Evolutionary conservation across 2,113 vertebrate species (phyloP), one percentile per base, ranked within the genome.

Genomic region (Ia io): DNA sequence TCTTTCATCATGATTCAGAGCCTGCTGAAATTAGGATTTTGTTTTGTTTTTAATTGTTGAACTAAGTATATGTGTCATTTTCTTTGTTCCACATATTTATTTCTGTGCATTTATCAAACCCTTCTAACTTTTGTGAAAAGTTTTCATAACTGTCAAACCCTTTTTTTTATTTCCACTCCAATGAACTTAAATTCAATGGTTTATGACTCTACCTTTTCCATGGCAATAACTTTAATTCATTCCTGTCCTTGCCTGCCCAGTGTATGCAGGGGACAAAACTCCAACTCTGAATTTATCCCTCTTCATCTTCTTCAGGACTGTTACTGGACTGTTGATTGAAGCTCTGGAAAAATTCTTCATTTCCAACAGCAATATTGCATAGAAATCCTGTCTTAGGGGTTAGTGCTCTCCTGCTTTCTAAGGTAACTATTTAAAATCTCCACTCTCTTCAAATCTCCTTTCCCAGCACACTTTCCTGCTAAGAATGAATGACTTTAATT

Each of bases 21-120:
- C 20, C n/a, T 83, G 44, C 17, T 74, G 18, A 93, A 94, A 91
- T 92, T 63, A 96, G 47, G 74, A 53, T 49, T 96, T 44, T 56
- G 17, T 42, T 61, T 63, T 32, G 14, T 28, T 88, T 93, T 40
- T 70, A 10, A 37, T 61, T 35, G 65, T 83, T 80, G 5, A 84
- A 69, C 17, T 77, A 88, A 73, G 51, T 3, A 23, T 56, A 35
- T 13, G 2, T 32, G 44, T 11, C 0, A 86, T 67, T 93, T 13
- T 28, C 84, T 89, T 91, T 67, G 9, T 44, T 69, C 4, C 30
- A 96, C 74, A 74, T 67, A 53, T 74, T 93, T 95, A 2, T 82
- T 93, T 90, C 17, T 93, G 1, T 61, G 23, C 7, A 0, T 84
- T 88, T 20, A 7, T 93, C n/a, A 93, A 5, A 88, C 22, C 9